Conservation (phyloP, 2,888 invertebrate species). For the Sesamia inferens region DNA sequence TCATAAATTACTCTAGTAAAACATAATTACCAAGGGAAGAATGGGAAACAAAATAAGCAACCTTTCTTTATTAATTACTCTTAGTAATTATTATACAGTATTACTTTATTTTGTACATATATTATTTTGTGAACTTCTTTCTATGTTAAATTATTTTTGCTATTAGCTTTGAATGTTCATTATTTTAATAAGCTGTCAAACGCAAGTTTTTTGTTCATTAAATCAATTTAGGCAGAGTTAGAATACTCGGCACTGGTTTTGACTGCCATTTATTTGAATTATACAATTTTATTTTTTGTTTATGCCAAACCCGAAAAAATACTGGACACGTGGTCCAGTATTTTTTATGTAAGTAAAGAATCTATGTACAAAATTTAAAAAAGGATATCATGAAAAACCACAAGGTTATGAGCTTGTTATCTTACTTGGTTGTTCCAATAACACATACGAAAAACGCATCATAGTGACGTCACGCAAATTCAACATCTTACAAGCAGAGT, state of each 20-base stretch:
- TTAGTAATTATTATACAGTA: conserved; percentile 16
- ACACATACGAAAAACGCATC: too few relatives aligned
- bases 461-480: too few relatives aligned
- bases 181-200: conserved; percentile 11
- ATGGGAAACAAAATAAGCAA: conserved; percentile 20
- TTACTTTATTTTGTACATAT: neutral
- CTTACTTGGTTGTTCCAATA: too few relatives aligned
- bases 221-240: neutral
- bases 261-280: too few relatives aligned
- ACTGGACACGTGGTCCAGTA: too few relatives aligned
- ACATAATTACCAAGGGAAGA: conserved; percentile 27
- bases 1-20: conserved; percentile 12
- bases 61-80: conserved; percentile 33
- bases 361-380: too few relatives aligned
- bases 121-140: neutral
- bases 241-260: neutral
- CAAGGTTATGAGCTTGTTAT: too few relatives aligned
- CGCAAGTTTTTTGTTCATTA: neutral
- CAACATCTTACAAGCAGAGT: too few relatives aligned
- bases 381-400: too few relatives aligned
- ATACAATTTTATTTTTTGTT: too few relatives aligned
- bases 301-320: too few relatives aligned
- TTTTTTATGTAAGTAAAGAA: too few relatives aligned
- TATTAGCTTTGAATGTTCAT: neutral
- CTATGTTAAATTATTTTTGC: neutral